Evolutionary conservation across 2,888 invertebrate species (phyloP).

Genomic region (Synergus japonicus): DNA sequence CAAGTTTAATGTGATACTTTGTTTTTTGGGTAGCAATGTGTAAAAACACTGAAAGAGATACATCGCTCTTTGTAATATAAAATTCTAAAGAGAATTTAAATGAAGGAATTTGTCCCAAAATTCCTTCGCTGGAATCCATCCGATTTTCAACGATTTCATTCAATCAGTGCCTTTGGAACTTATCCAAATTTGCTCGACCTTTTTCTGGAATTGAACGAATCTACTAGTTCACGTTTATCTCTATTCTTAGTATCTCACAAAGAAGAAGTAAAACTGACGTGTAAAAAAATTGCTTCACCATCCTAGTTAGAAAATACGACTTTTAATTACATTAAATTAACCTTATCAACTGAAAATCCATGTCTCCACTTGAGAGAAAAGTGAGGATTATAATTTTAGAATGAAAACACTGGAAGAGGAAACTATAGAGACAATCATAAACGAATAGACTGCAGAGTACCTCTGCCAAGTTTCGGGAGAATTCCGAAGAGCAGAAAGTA

Average conservation of each 20-base stretch:
- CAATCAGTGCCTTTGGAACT: background rate
- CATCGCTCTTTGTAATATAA: background rate
- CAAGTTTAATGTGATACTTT: too few relatives aligned
- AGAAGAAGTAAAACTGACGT: background rate
- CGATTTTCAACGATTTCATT: slow-evolving; percentile 8
- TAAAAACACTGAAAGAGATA: background rate
- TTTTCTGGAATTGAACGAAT: slow-evolving; percentile 20
- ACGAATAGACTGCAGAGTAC: background rate
- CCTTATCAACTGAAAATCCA: background rate
- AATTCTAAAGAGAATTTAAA: background rate
- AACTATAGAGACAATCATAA: background rate
- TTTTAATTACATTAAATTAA: background rate
- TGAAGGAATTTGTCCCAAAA: background rate
- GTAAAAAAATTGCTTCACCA: background rate
- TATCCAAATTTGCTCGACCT: slow-evolving; percentile 16
- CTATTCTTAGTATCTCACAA: background rate
- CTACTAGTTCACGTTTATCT: background rate
- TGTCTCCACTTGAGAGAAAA: background rate
- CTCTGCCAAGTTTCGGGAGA: slow-evolving; percentile 1
- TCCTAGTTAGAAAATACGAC: background rate
- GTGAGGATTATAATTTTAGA: background rate
- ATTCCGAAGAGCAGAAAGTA: background rate
- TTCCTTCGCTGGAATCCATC: background rate
- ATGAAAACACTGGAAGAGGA: background rate
- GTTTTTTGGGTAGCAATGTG: too few relatives aligned